Base-by-base conservation (phyloP, 1,140 invertebrate genomes). In the Aphis gossypii region DNA sequence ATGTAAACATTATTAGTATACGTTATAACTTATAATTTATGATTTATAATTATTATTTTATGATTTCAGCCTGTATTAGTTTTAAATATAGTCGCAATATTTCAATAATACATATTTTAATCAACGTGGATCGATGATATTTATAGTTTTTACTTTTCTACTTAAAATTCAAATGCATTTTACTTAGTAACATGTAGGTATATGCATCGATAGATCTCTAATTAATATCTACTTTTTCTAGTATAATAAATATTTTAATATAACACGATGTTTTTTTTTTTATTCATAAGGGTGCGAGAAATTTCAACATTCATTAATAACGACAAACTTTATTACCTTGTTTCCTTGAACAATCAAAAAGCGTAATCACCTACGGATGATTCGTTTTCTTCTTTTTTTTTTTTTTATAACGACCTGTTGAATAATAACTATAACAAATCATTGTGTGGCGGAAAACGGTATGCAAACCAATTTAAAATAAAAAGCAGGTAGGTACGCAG, bases 341-440 rank as follows among this genome's bases (percentile, higher is more conserved):
- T 83, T 83, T 41, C 38, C 35, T 41, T 41, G 82, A 41, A 83
- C 21, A 83, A 3, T 18, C 35, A 83, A 83, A 41, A 38, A 18
- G 82, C n/a, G 84, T 86, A 86, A 30, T 30, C 18, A 76, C 14
- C 60, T n/a, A n/a, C 60, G 30, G 44, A 86, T 41, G 84, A 86
- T 86, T 86, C 84, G 23, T 41, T 86, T 86, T 46, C 44, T 86
- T 86, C 9, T 86, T 6, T 1, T 21, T 44, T 38, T 86, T 46
- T 5, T 46, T 30, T 86, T 44, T 46, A 46, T 83, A 38, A 23
- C 20, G 38, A 83, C 82, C 84, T 25, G 44, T 86, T 41, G 44
- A 86, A 86, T 86, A 44, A 86, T 86, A 86, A 86, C 41, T 30
- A 25, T 86, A 44, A 86, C 84, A 41, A 86, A 86, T 46, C 41